Percentiles rank a stretch among this genome's conserved stretches.
Conservation (phyloP, 1,140 invertebrate genomes). For the Formica exsecta region DNA sequence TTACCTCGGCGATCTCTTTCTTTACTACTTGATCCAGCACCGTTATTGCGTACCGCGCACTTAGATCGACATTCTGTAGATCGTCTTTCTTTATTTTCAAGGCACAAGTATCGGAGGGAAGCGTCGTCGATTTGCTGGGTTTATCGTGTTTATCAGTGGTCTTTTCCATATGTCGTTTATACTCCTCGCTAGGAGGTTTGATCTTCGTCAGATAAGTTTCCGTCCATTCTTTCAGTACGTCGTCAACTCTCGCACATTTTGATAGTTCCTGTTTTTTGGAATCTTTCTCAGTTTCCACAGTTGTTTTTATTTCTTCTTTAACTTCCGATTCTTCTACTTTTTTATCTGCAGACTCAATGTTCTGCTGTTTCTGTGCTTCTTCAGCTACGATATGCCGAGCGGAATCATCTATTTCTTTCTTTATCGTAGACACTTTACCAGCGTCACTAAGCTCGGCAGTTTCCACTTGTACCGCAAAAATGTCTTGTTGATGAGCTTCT, state of each 20-base stretch:
- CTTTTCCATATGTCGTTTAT: slow-evolving; percentile 74
- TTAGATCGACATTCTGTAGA: slow-evolving; percentile 86
- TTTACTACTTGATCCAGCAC: slow-evolving; percentile 87
- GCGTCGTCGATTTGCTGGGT: slow-evolving; percentile 77
- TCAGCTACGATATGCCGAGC: neutral
- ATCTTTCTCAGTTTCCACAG: slow-evolving; percentile 11
- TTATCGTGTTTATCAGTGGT: slow-evolving; percentile 65
- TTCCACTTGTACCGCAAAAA: neutral
- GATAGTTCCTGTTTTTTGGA: slow-evolving; percentile 13
- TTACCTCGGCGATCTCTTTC: slow-evolving; percentile 90
- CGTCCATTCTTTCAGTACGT: slow-evolving; percentile 68
- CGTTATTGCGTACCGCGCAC: slow-evolving; percentile 84
- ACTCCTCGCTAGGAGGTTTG: slow-evolving; percentile 69
- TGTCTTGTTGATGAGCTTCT: neutral
- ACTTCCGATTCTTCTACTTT: neutral
- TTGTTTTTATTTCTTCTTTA: neutral
- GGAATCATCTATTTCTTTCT: neutral
- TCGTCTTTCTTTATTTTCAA: slow-evolving; percentile 91
- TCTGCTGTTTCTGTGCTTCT: neutral
- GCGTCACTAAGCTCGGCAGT: neutral
- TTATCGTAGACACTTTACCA: neutral
- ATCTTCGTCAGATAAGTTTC: slow-evolving; percentile 68
- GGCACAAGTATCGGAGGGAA: slow-evolving; percentile 87
- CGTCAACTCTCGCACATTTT: slow-evolving; percentile 41
- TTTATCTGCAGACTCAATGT: slow-evolving; percentile 45